These are phyloP conservation scores for Diabrotica virgifera DNA, from an alignment of 1,140 invertebrate genomes.

Conservation along the genomic window DNA sequence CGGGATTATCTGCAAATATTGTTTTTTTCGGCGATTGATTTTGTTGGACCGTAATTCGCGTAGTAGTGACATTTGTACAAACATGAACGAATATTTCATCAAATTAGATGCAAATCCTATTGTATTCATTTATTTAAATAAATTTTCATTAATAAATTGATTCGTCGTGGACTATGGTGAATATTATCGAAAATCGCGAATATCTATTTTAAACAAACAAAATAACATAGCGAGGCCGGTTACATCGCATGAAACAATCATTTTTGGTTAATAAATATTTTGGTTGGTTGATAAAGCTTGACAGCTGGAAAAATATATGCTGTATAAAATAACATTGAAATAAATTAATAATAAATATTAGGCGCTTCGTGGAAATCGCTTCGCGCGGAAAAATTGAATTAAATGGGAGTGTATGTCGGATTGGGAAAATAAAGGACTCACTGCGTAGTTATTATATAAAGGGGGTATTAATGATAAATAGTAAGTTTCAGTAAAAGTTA, in stretches of 20 bases:
- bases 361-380: no score
- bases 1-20: no score
- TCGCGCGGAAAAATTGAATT: no score
- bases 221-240: not conserved
- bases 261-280: not conserved
- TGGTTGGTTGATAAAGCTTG: not conserved
- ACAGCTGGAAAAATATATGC: not conserved
- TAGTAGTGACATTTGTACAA: not conserved
- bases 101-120: not conserved
- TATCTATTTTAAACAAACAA: slow-evolving; percentile 1
- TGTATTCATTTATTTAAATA: not conserved
- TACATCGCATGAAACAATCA: not conserved
- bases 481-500: no score
- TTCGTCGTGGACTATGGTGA: not conserved
- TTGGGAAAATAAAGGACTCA: no score
- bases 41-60: no score
- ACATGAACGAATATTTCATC: not conserved
- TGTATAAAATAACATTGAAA: not conserved
- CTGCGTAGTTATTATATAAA: no score
- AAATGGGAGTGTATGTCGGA: no score
- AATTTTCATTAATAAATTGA: not conserved
- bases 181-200: not conserved
- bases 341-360: not conserved
- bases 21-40: no score
- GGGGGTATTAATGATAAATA: no score